Conservation (phyloP, 2,797 vertebrate species). For the Alosa sapidissima region DNA sequence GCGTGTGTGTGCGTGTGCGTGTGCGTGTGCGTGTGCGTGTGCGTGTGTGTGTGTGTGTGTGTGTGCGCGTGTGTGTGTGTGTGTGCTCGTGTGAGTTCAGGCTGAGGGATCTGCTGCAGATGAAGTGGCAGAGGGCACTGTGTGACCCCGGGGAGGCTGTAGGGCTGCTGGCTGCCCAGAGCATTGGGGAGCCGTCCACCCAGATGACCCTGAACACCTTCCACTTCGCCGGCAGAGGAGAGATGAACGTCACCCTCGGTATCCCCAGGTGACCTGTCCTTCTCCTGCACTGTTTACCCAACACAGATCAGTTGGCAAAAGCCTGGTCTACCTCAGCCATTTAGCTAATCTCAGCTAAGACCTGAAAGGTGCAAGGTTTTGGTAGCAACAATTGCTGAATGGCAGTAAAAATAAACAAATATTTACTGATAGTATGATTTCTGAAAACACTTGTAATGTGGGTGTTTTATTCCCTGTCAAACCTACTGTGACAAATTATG, state of each 20-base stretch:
- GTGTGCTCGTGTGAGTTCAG: constrained; percentile 61
- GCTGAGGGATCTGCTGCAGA: constrained; percentile 80
- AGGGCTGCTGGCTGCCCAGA: constrained; percentile 94
- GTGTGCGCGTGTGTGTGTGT: neutral
- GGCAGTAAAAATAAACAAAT: neutral
- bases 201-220: constrained; percentile 99
- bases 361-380: neutral
- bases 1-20: neutral
- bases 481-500: neutral
- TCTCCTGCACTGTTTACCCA: neutral
- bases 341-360: neutral
- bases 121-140: constrained; percentile 94
- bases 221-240: constrained; percentile 97
- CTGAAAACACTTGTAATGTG: neutral
- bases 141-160: constrained; percentile 97
- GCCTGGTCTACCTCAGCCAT: neutral
- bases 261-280: constrained; percentile 86
- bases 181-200: constrained; percentile 96
- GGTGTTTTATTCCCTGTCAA: neutral
- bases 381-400: neutral
- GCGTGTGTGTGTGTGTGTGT: too few relatives aligned
- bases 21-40: neutral
- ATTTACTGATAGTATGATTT: neutral
- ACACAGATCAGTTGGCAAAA: neutral
- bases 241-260: constrained; percentile 98